These are phyloP conservation scores for Vandiemenella viatica DNA, from an alignment of 2,888 invertebrate genomes.

Conservation along the genomic window DNA sequence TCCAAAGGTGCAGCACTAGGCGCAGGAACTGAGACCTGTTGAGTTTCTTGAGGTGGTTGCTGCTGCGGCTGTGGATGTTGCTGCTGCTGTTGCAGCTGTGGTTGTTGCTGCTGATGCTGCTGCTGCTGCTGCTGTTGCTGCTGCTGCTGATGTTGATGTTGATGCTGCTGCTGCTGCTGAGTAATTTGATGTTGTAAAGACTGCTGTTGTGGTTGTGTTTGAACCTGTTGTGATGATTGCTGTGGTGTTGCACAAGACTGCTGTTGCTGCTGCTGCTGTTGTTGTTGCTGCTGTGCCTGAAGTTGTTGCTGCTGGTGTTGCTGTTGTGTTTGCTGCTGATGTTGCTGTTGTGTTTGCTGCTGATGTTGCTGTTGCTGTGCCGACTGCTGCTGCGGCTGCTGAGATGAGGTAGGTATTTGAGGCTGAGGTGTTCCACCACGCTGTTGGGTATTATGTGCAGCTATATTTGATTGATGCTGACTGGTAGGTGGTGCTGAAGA, in stretches of 20 bases:
- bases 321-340: conserved; percentile 3
- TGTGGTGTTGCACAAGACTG: no score
- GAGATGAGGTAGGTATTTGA: no score
- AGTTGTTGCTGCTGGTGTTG: conserved; percentile 13
- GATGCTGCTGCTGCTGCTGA: no score
- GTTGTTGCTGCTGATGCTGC: conserved; percentile 9
- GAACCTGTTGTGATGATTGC: no score
- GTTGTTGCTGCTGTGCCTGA: conserved; percentile 9
- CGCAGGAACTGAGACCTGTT: conserved; percentile 3
- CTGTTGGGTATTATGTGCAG: no score
- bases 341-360: conserved; percentile 19
- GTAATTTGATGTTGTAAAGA: no score
- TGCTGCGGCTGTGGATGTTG: conserved; percentile 9
- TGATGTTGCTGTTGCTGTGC: conserved; percentile 13
- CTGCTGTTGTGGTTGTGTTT: no score
- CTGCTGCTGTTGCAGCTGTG: conserved; percentile 19
- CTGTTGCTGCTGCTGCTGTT: conserved; percentile 12
- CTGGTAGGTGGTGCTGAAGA: no score
- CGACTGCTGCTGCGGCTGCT: conserved; percentile 5
- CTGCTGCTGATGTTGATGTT: no score
- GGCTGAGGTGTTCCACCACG: conserved; percentile 20
- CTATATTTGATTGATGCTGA: no score
- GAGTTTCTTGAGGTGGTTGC: conserved; percentile 13
- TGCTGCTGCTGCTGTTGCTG: conserved; percentile 13
- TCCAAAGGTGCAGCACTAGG: conserved; percentile 41